Percentiles rank a stretch among this genome's conserved stretches.
These are phyloP conservation scores for Psilopsiagon aurifrons DNA, from an alignment of 2,113 vertebrate species.

Conservation along the genomic window DNA sequence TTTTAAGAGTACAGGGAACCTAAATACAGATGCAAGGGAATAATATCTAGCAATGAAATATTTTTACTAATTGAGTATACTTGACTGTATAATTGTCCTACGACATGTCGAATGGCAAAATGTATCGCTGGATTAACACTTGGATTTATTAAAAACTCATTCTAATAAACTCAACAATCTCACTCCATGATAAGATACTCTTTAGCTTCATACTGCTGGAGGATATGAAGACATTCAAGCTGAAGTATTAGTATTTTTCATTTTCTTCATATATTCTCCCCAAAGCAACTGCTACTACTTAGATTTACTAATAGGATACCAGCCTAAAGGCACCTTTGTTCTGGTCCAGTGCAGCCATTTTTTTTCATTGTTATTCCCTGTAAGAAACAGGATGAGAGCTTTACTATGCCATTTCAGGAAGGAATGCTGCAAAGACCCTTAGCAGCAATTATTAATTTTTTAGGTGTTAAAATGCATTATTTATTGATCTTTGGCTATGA, in stretches of 20 bases:
- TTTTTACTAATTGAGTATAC: not conserved
- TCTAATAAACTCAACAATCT: not conserved
- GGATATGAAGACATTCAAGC: not conserved
- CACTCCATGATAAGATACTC: rapidly evolving
- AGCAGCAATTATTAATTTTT: constrained; percentile 17
- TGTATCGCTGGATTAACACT: not conserved
- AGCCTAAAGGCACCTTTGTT: not conserved
- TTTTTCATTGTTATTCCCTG: not conserved
- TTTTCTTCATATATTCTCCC: not conserved
- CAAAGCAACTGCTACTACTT: not conserved
- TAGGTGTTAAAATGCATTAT: not conserved
- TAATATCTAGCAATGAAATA: not conserved
- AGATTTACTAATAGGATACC: not conserved
- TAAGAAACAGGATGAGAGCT: not conserved
- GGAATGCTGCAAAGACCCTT: not conserved
- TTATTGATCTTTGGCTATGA: not conserved
- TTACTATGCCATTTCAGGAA: not conserved
- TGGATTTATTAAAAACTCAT: not conserved
- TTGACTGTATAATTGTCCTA: not conserved
- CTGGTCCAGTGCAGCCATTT: not conserved
- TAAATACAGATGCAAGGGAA: not conserved
- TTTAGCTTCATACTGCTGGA: not conserved
- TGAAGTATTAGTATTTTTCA: not conserved
- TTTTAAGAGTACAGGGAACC: not conserved
- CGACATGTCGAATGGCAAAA: rapidly evolving